Percentiles rank a stretch among this genome's conserved stretches.
phyloP scores from a whole-genome alignment of 1,140 invertebrate genomes.

The Zaprionus davidi region DNA sequence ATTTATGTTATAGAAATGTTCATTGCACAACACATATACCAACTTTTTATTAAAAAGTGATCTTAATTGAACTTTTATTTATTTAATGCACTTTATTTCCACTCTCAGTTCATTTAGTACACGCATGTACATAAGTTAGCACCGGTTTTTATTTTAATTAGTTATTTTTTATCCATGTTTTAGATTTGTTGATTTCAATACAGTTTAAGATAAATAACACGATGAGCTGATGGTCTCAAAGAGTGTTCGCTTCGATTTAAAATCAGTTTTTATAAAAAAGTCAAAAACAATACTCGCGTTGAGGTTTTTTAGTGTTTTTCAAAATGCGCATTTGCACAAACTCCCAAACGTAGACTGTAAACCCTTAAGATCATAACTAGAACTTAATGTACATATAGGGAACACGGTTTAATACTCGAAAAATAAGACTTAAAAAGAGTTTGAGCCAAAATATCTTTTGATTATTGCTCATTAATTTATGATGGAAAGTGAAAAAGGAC shows the following conservation, averaged over 20 bases:
- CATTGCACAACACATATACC: conserved; percentile 55
- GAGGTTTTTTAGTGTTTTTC: conserved; percentile 74
- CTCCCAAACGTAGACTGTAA: conserved; percentile 41
- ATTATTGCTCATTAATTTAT: neutral
- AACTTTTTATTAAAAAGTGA: conserved; percentile 19
- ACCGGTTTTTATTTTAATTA: conserved; percentile 3
- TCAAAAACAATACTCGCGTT: conserved; percentile 44
- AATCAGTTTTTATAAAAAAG: conserved; percentile 32
- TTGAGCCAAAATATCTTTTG: neutral
- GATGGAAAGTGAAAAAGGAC: neutral
- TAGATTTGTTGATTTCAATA: conserved; percentile 17
- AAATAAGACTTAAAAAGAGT: neutral
- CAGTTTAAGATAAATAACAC: conserved; percentile 49
- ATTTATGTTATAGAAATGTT: conserved; percentile 32
- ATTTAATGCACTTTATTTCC: neutral
- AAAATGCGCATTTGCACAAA: conserved; percentile 64
- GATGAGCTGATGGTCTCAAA: conserved; percentile 49
- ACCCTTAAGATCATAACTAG: conserved; percentile 14
- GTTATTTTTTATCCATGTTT: conserved; percentile 10
- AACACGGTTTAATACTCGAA: conserved; percentile 11
- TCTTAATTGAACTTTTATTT: neutral
- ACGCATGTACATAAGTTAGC: neutral
- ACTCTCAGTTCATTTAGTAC: neutral
- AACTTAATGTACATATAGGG: conserved; percentile 11
- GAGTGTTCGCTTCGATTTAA: conserved; percentile 74